A percentile compares a stretch with the other conserved stretches of the same genome.
Evolutionary conservation across 2,888 invertebrate genomes (phyloP).

Genomic region (Mythimna vitellina): DNA sequence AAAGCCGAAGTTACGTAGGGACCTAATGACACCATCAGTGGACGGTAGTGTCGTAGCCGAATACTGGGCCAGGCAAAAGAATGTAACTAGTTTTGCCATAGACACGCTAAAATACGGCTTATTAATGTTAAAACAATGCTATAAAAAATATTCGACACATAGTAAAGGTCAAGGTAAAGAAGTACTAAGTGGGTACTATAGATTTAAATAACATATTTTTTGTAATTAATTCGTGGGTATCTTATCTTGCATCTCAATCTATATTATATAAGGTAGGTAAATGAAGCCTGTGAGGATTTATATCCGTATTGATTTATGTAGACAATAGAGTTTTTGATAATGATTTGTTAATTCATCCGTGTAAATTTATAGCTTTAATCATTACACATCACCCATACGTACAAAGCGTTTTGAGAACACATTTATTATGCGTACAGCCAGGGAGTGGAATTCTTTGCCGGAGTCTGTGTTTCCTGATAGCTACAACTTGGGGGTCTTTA

Average conservation of each 20-base stretch:
- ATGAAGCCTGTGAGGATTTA: constrained; percentile 23
- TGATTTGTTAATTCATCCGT: neutral
- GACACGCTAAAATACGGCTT: neutral
- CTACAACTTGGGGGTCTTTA: too few species aligned
- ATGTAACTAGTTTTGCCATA: too few species aligned
- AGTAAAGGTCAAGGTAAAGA: constrained; percentile 51
- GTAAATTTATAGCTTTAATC: too few species aligned
- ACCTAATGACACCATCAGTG: too few species aligned
- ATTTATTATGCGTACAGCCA: too few species aligned
- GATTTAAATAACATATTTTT: constrained; percentile 42
- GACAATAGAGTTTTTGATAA: constrained; percentile 2
- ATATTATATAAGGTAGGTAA: constrained; percentile 9
- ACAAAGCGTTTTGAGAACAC: too few species aligned
- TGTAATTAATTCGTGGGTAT: constrained; percentile 37
- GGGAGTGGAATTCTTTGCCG: too few species aligned
- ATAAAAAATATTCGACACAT: constrained; percentile 38
- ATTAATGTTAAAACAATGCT: constrained; percentile 12
- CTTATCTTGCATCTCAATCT: constrained; percentile 54
- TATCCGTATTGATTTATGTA: constrained; percentile 49
- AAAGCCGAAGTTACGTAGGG: too few species aligned
- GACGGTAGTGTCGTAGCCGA: too few species aligned
- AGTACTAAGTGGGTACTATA: constrained; percentile 37
- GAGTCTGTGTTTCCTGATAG: too few species aligned
- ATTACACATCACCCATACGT: too few species aligned
- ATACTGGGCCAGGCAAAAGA: too few species aligned